phyloP scores from a whole-genome alignment of 2,888 invertebrate genomes.

The Epistrophe eligans region DNA sequence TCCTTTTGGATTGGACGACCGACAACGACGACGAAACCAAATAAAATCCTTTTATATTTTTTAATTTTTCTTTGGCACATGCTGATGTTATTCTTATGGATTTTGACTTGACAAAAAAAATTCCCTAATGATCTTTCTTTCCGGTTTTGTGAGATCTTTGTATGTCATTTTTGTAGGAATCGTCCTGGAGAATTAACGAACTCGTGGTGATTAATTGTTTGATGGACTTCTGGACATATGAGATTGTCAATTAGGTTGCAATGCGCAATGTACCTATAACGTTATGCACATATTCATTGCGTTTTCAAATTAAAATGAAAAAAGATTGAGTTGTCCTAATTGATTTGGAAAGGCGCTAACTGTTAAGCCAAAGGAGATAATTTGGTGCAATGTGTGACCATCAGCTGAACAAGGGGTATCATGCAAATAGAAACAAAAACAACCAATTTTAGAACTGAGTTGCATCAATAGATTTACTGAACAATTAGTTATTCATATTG shows the following conservation, averaged over 20 bases:
- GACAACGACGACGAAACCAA: conserved; percentile 35
- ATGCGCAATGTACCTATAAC: not conserved
- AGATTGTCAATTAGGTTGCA: conserved; percentile 14
- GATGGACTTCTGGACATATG: conserved; percentile 62
- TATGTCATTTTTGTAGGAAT: not conserved
- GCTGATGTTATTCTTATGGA: conserved; percentile 65
- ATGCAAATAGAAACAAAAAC: conserved; percentile 29
- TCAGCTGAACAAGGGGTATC: conserved; percentile 30
- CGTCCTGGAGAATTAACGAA: conserved; percentile 33
- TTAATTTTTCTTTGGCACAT: conserved; percentile 61
- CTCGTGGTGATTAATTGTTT: conserved; percentile 67
- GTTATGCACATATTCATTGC: not conserved
- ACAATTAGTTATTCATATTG: not conserved
- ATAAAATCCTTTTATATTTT: conserved; percentile 53
- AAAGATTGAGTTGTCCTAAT: conserved; percentile 69
- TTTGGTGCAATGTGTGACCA: conserved; percentile 40
- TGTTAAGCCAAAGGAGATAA: conserved; percentile 44
- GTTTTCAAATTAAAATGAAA: conserved; percentile 1
- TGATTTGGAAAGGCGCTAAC: conserved; percentile 66
- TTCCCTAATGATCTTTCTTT: conserved; percentile 67
- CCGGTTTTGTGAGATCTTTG: conserved; percentile 50
- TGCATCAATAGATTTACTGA: not conserved
- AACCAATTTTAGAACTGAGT: not conserved
- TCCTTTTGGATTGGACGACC: too few species aligned
- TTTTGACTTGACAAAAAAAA: conserved; percentile 13